These are phyloP conservation scores for Dicrostonyx torquatus DNA, from an alignment of 2,797 vertebrate species.

Conservation along the genomic window DNA sequence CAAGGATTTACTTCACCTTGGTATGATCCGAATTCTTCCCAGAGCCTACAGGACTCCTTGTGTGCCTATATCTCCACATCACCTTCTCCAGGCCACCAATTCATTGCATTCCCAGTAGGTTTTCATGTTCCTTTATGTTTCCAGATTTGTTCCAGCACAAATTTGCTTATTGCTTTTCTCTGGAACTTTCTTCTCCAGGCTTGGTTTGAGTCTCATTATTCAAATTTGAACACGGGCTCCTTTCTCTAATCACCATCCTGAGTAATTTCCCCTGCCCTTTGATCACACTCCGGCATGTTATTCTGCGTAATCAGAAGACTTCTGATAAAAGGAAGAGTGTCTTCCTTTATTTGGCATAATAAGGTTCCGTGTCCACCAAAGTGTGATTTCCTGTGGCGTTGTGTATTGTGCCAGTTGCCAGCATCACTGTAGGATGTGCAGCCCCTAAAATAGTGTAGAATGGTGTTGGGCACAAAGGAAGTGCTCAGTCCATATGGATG, in stretches of 20 bases:
- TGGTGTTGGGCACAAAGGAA: background rate
- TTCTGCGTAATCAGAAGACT: background rate
- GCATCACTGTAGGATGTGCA: background rate
- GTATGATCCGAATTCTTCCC: background rate
- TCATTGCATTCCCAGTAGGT: background rate
- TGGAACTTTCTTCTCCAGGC: background rate
- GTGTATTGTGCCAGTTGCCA: background rate
- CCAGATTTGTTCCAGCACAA: background rate
- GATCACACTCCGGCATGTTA: background rate
- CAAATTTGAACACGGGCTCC: background rate
- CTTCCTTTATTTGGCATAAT: conserved; percentile 5
- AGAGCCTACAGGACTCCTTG: background rate
- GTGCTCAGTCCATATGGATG: background rate
- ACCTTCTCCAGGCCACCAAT: background rate
- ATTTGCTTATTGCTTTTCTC: background rate
- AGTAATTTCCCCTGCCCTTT: background rate
- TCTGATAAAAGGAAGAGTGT: background rate
- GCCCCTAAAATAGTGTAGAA: background rate
- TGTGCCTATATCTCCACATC: background rate
- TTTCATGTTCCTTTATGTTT: background rate
- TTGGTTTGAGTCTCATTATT: background rate
- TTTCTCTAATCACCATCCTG: background rate
- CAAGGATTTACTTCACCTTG: background rate
- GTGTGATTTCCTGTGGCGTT: background rate
- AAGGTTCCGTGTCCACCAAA: background rate